Evolutionary conservation across 1,140 invertebrate species (phyloP).

Genomic region (Galendromus occidentalis): DNA sequence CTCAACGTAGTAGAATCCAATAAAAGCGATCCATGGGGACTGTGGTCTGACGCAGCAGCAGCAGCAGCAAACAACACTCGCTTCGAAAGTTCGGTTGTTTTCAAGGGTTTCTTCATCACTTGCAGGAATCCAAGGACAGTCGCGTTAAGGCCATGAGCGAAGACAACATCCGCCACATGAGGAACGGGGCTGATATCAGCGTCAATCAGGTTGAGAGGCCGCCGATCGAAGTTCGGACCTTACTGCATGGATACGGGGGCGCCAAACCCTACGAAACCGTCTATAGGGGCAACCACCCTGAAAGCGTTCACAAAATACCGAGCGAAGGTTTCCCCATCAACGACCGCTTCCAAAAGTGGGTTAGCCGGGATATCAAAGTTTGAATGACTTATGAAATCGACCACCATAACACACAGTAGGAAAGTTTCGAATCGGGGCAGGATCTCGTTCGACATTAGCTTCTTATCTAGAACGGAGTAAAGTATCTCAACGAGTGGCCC

Average conservation of each 20-base stretch:
- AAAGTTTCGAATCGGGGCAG: too few species aligned
- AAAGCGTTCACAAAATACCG: not conserved
- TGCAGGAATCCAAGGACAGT: not conserved
- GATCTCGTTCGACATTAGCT: too few species aligned
- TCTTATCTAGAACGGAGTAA: too few species aligned
- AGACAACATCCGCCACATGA: not conserved
- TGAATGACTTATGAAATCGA: too few species aligned
- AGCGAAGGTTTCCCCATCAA: conserved; percentile 6
- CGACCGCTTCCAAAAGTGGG: conserved; percentile 4
- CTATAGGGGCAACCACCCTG: not conserved
- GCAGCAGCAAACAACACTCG: too few species aligned
- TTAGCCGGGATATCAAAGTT: not conserved
- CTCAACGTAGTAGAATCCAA: too few species aligned
- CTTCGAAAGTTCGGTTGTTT: too few species aligned
- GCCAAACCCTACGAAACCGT: not conserved
- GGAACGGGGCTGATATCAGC: not conserved
- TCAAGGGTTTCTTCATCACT: not conserved
- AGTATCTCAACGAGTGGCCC: too few species aligned
- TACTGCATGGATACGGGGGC: not conserved
- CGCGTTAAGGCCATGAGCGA: not conserved
- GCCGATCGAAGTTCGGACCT: not conserved
- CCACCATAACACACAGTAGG: too few species aligned
- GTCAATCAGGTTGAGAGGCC: not conserved
- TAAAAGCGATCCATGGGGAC: too few species aligned
- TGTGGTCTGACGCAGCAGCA: too few species aligned